A percentile compares a stretch with the other conserved stretches of the same genome.
These are phyloP conservation scores for Myotis davidii DNA, from an alignment of 2,113 vertebrate genomes.

Conservation along the genomic window DNA sequence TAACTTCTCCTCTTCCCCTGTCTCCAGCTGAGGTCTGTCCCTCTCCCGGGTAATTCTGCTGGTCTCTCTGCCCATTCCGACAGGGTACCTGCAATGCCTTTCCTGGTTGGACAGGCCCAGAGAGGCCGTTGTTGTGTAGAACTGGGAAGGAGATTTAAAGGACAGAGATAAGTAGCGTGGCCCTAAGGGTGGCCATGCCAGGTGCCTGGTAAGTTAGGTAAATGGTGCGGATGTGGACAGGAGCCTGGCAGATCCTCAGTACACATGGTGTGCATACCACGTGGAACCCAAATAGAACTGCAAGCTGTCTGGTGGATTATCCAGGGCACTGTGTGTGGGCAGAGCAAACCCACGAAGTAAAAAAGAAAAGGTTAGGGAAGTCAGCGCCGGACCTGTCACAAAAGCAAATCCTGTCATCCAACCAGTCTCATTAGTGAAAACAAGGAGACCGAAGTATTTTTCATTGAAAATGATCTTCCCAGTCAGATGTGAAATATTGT, in stretches of 20 bases:
- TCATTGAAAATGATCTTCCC: conserved; percentile 33
- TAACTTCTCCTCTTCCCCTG: not conserved
- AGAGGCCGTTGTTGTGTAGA: not conserved
- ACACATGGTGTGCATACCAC: fast-evolving
- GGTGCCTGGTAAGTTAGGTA: not conserved
- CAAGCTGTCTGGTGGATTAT: not conserved
- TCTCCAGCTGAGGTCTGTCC: not conserved
- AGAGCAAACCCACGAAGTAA: not conserved
- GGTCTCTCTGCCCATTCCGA: not conserved
- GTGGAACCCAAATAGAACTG: not conserved
- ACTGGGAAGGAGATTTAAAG: not conserved
- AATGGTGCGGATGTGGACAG: not conserved
- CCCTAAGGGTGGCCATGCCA: fast-evolving
- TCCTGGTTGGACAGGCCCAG: not conserved
- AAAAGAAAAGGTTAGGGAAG: not conserved
- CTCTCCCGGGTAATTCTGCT: not conserved
- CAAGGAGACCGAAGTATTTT: not conserved
- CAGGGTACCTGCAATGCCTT: not conserved
- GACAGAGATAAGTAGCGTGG: not conserved
- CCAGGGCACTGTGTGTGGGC: not conserved
- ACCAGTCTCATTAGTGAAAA: not conserved
- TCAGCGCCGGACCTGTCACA: not conserved
- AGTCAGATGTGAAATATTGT: conserved; percentile 28
- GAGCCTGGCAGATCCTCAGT: fast-evolving
- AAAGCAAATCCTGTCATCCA: not conserved